Evolutionary conservation across 2,888 invertebrate genomes (phyloP), one percentile per base, ranked within the genome.

Genomic region (Julus scanicus): DNA sequence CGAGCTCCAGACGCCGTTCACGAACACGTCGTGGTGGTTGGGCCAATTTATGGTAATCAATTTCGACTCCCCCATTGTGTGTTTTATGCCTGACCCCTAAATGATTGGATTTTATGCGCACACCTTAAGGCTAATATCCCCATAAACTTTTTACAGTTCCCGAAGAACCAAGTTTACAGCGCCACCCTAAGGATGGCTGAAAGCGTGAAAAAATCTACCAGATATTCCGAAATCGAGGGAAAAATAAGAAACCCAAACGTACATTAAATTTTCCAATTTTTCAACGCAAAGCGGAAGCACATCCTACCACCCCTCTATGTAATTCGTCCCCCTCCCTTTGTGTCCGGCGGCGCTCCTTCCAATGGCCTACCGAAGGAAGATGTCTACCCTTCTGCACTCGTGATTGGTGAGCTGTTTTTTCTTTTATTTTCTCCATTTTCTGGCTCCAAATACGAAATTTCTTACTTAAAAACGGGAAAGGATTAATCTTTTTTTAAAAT

Each of bases 1-100:
- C 0, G 84, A 84, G 63, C 39, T 44, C 88, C 88, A 88, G 20
- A 88, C n/a, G 57, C 88, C 71, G 37, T 88, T 86, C 40, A 53
- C 40, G 29, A 86, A 57, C 20, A 84, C 84, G 48, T 84, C 39
- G 37, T 40, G 71, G 84, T 88, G 80, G 15, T 84, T 71, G 1
- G 83, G 84, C 57, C 80, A 84, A 40, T 37, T 49, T 6, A 88
- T 29, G 83, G 40, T 88, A n/a, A 88, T 48, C 29, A 84, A 17
- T 80, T 63, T 71, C n/a, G 80, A 80, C 17, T 40, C 71, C 17
- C 80, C 80, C 80, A 80, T 80, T 29, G 37, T 80, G 80, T 29
- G 80, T 37, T 80, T 84, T 48, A 44, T 88, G 80, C 53, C 8
- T 37, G 44, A 40, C 57, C 63, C 86, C 49, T 57, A 39, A 29